Evolutionary conservation across 2,113 vertebrate genomes (phyloP), one percentile per base, ranked within the genome.

Genomic region (Neofelis nebulosa): DNA sequence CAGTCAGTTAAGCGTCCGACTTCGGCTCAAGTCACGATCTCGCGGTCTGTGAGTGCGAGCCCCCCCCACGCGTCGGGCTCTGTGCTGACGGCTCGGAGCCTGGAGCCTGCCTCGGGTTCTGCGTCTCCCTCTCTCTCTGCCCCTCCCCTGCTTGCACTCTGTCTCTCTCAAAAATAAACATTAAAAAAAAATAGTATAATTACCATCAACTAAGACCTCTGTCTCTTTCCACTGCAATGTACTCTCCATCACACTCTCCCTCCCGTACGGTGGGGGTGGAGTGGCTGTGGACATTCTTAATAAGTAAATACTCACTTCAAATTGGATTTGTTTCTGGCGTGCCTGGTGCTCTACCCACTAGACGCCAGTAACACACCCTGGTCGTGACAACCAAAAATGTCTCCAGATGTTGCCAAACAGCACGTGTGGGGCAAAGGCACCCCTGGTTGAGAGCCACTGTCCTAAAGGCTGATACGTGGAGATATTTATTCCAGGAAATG

Each of bases 401-500:
- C 63, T 71, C 66, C 16, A 79, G 50, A 88, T 12, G 38, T 48
- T 94, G 66, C 27, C 81, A 94, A 94, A 88, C 57, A 33, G 38
- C 5, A 25, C 9, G 48, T n/a, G 16, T 33, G 11, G 36, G 36
- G 10, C 21, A 97, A 96, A 94, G 81, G 45, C 33, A 29, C 23
- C 25, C 18, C 33, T 57, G 7, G 45, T 33, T 74, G 45, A 85
- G 38, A 93, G 21, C 11, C 45, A 95, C 11, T 38, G 36, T 74
- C 63, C 71, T 89, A 71, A 92, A 89, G 15, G 50, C 86, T 69
- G 50, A 61, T 76, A 94, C 45, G 52, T 94, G 45, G 18, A 92
- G n/a, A 50, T 31, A 61, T 45, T 78, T 83, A 93, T 82, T 95
- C 61, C 87, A 95, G 38, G 63, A 97, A 96, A 85, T 69, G 38